Evolutionary conservation across 2,797 vertebrate species (phyloP).

Genomic region (Gymnoscopelus microlampas): DNA sequence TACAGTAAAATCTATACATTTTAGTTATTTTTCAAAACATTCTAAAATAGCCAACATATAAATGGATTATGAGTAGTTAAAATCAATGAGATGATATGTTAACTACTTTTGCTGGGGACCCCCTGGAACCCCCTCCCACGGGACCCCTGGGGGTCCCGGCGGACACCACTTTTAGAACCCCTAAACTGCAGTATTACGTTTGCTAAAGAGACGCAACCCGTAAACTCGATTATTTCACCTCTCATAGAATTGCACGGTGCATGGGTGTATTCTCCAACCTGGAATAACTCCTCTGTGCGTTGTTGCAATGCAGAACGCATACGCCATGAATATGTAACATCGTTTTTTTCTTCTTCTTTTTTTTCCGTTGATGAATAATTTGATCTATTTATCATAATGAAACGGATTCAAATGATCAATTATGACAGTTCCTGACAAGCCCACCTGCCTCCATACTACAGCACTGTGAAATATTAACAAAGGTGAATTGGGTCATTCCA

Average conservation of each 20-base stretch:
- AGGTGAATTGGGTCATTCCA: slow-evolving; percentile 67
- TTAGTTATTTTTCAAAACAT: too few species aligned
- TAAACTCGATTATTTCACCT: slow-evolving; percentile 67
- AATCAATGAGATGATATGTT: too few species aligned
- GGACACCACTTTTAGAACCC: too few species aligned
- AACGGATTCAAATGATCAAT: slow-evolving; percentile 77
- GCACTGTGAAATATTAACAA: slow-evolving; percentile 76
- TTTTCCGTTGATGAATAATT: slow-evolving; percentile 66
- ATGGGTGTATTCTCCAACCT: slow-evolving; percentile 35
- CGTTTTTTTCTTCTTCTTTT: slow-evolving; percentile 17
- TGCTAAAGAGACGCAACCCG: too few species aligned
- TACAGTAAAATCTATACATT: too few species aligned
- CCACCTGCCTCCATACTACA: slow-evolving; percentile 61
- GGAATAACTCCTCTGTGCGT: slow-evolving; percentile 41
- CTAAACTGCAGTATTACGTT: too few species aligned
- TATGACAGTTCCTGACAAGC: slow-evolving; percentile 67
- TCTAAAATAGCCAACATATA: too few species aligned
- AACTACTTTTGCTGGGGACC: too few species aligned
- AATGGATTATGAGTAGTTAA: too few species aligned
- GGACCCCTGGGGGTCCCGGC: too few species aligned
- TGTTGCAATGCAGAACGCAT: slow-evolving; percentile 48
- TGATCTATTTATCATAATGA: slow-evolving; percentile 77
- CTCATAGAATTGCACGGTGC: slow-evolving; percentile 58
- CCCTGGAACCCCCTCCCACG: too few species aligned
- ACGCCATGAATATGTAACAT: slow-evolving; percentile 72